Evolutionary conservation across 2,888 invertebrate genomes (phyloP), one percentile per base, ranked within the genome.

Genomic region (Gryllus longicercus): DNA sequence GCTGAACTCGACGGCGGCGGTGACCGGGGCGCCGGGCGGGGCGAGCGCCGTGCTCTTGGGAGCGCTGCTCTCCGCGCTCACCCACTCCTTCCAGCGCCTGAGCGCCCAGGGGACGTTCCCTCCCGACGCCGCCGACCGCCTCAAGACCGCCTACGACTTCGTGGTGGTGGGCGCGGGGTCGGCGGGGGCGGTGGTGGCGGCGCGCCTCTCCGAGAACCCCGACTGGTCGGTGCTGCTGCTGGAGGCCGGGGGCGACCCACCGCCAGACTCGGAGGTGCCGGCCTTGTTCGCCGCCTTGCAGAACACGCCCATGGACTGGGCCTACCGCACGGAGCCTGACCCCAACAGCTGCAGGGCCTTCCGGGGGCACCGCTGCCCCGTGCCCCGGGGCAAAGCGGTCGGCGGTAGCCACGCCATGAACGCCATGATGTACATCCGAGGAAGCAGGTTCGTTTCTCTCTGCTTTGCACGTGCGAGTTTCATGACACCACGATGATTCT

Each of bases 201-300:
- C 21, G 21, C 21, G 21, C 21, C 21, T 21, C 21, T 21, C 21
- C 21, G 21, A 21, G 21, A 21, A 21, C 21, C 21, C 21, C 21
- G 21, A 21, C 21, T 21, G 21, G 21, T 21, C 21, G 1, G 21
- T 21, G 21, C 21, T 21, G 21, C 21, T 90, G 2, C 83, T 90
- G 25, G 90, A 90, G 84, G 89, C 89, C 0, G 90, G 90, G 5
- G 88, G 87, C 0, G 87, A 89, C n/a, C 80, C 80, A 2, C 63
- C 51, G 0, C 84, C 84, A 8, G 51, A 85, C 11, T 51, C 80
- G 3, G 80, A 80, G 23, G 25, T 80, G 11, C 80, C 80, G 18
- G 49, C 12, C 49, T n/a, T n/a, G n/a, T n/a, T n/a, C n/a, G n/a
- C n/a, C n/a, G n/a, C n/a, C n/a, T n/a, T n/a, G 49, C 38, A 38